Evolutionary conservation across 2,797 vertebrate species (phyloP), one percentile per base, ranked within the genome.

Genomic region (Taeniopygia guttata): DNA sequence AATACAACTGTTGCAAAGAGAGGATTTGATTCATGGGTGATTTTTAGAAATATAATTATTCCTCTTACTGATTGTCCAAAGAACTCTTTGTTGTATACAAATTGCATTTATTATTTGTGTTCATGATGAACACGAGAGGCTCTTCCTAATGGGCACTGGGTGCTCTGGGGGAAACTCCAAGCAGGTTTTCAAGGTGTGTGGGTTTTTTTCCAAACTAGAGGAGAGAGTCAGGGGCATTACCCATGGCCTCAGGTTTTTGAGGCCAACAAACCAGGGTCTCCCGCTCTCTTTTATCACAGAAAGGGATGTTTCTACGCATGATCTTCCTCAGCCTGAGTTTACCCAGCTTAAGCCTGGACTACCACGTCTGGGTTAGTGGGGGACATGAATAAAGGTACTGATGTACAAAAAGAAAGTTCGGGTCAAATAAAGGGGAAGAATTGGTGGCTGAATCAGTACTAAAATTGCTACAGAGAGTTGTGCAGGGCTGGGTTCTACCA

Each of bases 191-290:
- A 25, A 56, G 58, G 5, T 22, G 11, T 45, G 29, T 32, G 77
- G 2, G 2, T 23, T 48, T 30, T 30, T 60, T 72, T 36, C 74
- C 40, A 51, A 46, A 48, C 16, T 0, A 2, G 30, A 10, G 42
- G 6, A 68, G 7, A 56, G 11, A 11, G 17, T 8, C 54, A 43
- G 3, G 1, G 2, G 7, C 55, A 36, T 66, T 43, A 49, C 43
- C 38, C 29, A 0, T 0, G 3, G 58, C 22, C 45, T 81, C 18
- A 16, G 30, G 15, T 25, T 19, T 72, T 20, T 23, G 6, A 34
- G 34, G 42, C n/a, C 55, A 51, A 12, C 43, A 45, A 27, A 26
- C 16, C 29, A 58, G 22, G 16, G 1, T 49, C 14, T 67, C 49
- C 22, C 25, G 4, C 12, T 23, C 9, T 11, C 7, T 56, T 36